These are phyloP conservation scores for Microcaecilia unicolor DNA, from an alignment of 2,797 vertebrate species.

Conservation along the genomic window DNA sequence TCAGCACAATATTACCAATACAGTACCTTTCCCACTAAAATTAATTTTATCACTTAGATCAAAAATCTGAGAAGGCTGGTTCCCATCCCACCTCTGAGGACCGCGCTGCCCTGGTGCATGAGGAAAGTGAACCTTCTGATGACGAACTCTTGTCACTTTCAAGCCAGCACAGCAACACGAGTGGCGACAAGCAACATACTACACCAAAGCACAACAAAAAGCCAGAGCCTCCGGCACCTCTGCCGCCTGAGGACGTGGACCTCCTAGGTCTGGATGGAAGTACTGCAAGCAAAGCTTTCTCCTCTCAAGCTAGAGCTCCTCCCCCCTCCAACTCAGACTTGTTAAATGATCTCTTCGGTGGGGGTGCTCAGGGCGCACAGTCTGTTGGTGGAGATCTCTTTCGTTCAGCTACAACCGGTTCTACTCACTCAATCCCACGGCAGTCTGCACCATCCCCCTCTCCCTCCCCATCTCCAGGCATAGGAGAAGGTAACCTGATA, in stretches of 20 bases:
- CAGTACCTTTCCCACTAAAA: slow-evolving; percentile 17
- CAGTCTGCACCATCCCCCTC: slow-evolving; percentile 69
- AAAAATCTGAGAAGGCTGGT: slow-evolving; percentile 60
- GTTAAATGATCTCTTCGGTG: slow-evolving; percentile 83
- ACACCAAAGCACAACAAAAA: slow-evolving; percentile 53
- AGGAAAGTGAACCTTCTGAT: slow-evolving; percentile 92
- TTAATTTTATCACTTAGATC: slow-evolving; percentile 45
- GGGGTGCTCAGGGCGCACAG: slow-evolving; percentile 42
- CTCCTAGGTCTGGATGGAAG: slow-evolving; percentile 80
- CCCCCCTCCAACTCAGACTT: slow-evolving; percentile 77
- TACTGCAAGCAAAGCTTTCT: slow-evolving; percentile 47
- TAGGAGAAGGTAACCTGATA: slow-evolving; percentile 61
- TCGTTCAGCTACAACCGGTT: slow-evolving; percentile 58
- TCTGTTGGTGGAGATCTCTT: slow-evolving; percentile 48
- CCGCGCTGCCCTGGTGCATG: slow-evolving; percentile 68
- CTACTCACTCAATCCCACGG: slow-evolving; percentile 82
- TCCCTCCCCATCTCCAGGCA: slow-evolving; percentile 70
- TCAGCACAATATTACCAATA: too few relatives aligned
- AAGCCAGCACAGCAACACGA: slow-evolving; percentile 80
- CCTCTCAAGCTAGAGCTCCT: slow-evolving; percentile 52
- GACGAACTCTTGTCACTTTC: slow-evolving; percentile 96
- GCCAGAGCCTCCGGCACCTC: slow-evolving; percentile 45
- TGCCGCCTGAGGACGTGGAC: slow-evolving; percentile 72
- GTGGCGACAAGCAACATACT: slow-evolving; percentile 54
- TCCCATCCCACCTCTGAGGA: slow-evolving; percentile 67